phyloP scores from a whole-genome alignment of 2,888 invertebrate genomes.

The Drosophila leonis region DNA sequence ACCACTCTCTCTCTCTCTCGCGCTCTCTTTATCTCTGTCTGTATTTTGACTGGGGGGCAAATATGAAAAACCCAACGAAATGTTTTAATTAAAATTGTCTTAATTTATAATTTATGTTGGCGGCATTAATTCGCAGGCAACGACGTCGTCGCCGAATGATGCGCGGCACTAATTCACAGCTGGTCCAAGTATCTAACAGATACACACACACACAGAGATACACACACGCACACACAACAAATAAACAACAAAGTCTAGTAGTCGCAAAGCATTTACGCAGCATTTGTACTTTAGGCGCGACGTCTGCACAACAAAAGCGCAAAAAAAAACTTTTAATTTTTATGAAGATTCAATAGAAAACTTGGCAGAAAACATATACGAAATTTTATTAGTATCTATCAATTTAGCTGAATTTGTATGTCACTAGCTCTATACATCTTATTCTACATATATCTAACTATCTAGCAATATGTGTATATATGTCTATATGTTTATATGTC shows the following conservation, averaged over 20 bases:
- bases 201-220: slow-evolving; percentile 25
- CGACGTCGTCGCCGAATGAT: slow-evolving; percentile 23
- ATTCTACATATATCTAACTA: neutral
- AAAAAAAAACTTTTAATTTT: slow-evolving; percentile 28
- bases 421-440: neutral
- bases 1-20: neutral
- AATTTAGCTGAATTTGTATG: neutral
- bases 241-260: slow-evolving; percentile 20
- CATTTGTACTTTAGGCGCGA: slow-evolving; percentile 23
- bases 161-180: slow-evolving; percentile 70
- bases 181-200: slow-evolving; percentile 66
- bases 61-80: slow-evolving; percentile 56
- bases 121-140: slow-evolving; percentile 73
- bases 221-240: slow-evolving; percentile 21
- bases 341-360: slow-evolving; percentile 18
- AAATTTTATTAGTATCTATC: neutral
- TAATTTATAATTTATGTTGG: slow-evolving; percentile 77
- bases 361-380: neutral
- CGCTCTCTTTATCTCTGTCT: neutral
- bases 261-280: slow-evolving; percentile 44
- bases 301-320: slow-evolving; percentile 20
- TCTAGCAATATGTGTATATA: neutral
- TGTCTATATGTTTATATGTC: neutral
- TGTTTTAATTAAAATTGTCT: slow-evolving; percentile 79
- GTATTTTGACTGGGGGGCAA: slow-evolving; percentile 12